These are phyloP conservation scores for Pogonocichla stellata DNA, from an alignment of 2,113 vertebrate species.

Conservation along the genomic window DNA sequence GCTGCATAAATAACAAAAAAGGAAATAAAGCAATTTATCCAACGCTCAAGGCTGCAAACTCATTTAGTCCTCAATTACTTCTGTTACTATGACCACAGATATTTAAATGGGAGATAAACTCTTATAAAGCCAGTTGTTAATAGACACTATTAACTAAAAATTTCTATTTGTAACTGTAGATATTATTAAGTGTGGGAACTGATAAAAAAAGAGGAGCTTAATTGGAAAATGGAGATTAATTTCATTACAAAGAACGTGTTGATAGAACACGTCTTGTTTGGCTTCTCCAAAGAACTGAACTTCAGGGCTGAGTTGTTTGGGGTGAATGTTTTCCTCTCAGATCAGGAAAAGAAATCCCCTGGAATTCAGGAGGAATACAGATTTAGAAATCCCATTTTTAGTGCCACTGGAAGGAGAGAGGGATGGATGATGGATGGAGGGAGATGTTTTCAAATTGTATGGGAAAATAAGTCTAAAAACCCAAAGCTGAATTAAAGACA, in stretches of 20 bases:
- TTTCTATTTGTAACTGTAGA: constrained; percentile 39
- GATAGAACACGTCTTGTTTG: background rate
- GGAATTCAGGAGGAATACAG: background rate
- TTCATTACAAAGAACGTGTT: background rate
- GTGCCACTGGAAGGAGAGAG: background rate
- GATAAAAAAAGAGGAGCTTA: constrained; percentile 50
- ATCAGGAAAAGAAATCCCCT: background rate
- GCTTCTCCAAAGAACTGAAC: background rate
- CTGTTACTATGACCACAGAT: constrained; percentile 58
- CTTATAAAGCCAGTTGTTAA: constrained; percentile 33
- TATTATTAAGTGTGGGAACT: constrained; percentile 49
- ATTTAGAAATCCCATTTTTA: background rate
- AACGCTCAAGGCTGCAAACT: constrained; percentile 23
- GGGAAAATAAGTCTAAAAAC: background rate
- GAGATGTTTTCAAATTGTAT: background rate
- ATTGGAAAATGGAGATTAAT: constrained; percentile 62
- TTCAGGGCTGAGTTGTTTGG: background rate
- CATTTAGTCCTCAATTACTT: constrained; percentile 53
- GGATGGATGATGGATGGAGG: background rate
- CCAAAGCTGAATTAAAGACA: background rate
- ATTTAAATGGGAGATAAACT: constrained; percentile 61
- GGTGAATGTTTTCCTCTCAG: background rate
- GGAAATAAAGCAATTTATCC: background rate
- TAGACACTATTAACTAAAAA: constrained; percentile 44
- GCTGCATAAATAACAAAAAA: background rate